Evolutionary conservation across 2,888 invertebrate species (phyloP).

Genomic region (Iselma pallidipennis): DNA sequence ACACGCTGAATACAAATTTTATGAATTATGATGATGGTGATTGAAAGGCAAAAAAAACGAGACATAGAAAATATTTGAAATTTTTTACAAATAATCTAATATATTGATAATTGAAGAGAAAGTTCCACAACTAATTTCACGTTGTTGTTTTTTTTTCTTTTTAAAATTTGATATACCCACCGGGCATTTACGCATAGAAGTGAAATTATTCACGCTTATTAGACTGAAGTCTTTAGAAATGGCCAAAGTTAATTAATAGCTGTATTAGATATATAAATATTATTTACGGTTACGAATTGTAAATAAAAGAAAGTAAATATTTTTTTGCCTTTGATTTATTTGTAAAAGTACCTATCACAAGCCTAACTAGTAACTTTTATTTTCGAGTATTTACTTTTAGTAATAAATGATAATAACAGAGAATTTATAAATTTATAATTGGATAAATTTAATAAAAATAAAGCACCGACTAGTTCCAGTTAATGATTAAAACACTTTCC

Average conservation of each 20-base stretch:
- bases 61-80: no score
- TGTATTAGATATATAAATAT: neutral
- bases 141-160: neutral
- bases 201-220: neutral
- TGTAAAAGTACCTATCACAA: no score
- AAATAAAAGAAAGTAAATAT: neutral
- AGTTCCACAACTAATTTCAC: neutral
- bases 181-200: neutral
- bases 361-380: no score
- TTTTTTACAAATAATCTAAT: no score
- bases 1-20: slow-evolving; percentile 1
- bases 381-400: no score
- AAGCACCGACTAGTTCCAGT: slow-evolving; percentile 3
- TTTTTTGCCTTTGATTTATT: neutral
- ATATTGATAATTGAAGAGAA: neutral
- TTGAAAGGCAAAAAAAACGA: neutral
- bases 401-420: no score
- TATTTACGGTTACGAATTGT: neutral
- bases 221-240: neutral
- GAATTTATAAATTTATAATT: neutral
- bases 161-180: neutral
- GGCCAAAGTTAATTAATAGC: neutral
- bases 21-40: neutral
- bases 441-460: neutral
- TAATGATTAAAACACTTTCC: slow-evolving; percentile 22